Evolutionary conservation across 2,797 vertebrate genomes (phyloP).

Genomic region (Pangasius macronema): DNA sequence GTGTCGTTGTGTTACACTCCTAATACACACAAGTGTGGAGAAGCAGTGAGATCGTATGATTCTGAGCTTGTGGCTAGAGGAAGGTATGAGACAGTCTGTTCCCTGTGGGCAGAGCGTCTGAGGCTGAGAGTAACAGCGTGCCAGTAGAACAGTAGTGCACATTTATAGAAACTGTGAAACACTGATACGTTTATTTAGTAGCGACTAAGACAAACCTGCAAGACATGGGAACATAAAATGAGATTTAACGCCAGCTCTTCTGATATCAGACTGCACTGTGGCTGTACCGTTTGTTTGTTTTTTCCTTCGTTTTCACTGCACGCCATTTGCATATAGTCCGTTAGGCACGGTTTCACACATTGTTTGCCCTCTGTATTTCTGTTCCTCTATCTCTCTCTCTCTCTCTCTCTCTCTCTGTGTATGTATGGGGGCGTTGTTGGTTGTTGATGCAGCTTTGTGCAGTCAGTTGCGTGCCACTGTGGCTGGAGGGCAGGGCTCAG

Average conservation of each 20-base stretch:
- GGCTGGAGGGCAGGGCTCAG: conserved; percentile 32
- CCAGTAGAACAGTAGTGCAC: background rate
- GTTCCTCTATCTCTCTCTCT: background rate
- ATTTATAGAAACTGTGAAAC: background rate
- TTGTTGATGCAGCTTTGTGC: conserved; percentile 41
- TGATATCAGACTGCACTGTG: background rate
- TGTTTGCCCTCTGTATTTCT: conserved; percentile 13
- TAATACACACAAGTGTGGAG: too few species aligned
- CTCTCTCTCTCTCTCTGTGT: background rate
- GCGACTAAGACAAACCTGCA: too few species aligned
- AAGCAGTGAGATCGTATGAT: background rate
- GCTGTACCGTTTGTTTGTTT: background rate
- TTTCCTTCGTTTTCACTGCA: background rate
- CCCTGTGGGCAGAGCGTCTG: background rate
- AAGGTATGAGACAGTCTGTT: background rate
- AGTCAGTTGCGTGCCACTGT: conserved; percentile 17
- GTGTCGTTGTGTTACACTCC: background rate
- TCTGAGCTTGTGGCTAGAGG: background rate
- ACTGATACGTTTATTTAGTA: background rate
- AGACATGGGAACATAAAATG: background rate
- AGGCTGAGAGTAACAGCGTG: background rate
- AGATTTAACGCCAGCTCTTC: background rate
- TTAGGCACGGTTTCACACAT: conserved; percentile 22
- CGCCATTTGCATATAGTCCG: conserved; percentile 39
- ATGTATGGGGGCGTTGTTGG: conserved; percentile 11